Evolutionary conservation across 2,113 vertebrate genomes (phyloP).

Genomic region (Sterrhoptilus dennistouni): DNA sequence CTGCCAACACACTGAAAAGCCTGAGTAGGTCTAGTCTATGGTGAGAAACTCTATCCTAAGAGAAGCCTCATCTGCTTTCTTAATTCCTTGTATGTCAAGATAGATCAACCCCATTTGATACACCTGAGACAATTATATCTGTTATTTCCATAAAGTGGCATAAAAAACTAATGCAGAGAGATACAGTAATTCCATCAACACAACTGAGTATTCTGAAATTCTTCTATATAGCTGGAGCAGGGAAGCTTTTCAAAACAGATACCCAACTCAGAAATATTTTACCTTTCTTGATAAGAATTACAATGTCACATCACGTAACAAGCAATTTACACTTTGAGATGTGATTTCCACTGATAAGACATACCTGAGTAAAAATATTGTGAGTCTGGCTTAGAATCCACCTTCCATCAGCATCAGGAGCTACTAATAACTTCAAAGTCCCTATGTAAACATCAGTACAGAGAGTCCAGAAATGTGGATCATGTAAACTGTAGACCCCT

Average conservation of each 20-base stretch:
- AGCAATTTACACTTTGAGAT: background rate
- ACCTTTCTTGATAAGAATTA: background rate
- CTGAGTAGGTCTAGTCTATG: background rate
- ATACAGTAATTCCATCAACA: background rate
- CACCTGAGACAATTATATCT: background rate
- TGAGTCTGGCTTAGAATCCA: conserved; percentile 99
- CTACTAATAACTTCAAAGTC: conserved; percentile 91
- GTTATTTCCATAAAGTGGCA: background rate
- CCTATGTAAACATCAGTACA: conserved; percentile 95
- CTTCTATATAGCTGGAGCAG: background rate
- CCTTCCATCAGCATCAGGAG: conserved; percentile 91
- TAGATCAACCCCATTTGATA: background rate
- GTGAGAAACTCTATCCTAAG: background rate
- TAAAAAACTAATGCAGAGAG: background rate
- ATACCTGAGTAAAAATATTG: conserved; percentile 97
- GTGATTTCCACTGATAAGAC: background rate
- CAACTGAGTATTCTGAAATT: background rate
- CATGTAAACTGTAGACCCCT: conserved; percentile 94
- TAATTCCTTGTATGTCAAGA: background rate
- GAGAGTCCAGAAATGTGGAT: conserved; percentile 98
- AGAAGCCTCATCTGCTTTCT: background rate
- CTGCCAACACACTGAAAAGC: background rate
- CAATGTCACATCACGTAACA: accelerated
- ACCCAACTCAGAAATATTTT: background rate
- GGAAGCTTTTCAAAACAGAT: background rate